Conservation (phyloP, 2,797 vertebrate genomes). For the Myotis planiceps region DNA sequence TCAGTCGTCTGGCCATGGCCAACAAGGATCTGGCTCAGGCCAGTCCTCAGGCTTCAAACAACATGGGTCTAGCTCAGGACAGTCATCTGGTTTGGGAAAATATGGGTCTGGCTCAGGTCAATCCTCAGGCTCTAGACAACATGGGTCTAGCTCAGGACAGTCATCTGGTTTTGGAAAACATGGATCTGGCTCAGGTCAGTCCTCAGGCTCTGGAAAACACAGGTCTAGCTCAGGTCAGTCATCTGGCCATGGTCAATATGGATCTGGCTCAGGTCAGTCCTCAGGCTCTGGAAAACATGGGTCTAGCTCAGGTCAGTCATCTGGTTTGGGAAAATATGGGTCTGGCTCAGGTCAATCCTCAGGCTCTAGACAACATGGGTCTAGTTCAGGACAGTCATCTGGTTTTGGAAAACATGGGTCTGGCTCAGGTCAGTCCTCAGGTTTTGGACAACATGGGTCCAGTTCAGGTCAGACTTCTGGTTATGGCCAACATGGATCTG, state of each 20-base stretch:
- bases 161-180: background rate
- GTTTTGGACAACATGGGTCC: fast-evolving
- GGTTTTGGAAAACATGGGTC: fast-evolving
- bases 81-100: too few relatives aligned
- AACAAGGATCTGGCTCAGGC: background rate
- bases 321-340: fast-evolving
- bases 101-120: too few relatives aligned
- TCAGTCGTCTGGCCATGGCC: fast-evolving
- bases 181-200: background rate
- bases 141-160: too few relatives aligned
- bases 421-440: background rate
- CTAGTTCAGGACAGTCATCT: background rate
- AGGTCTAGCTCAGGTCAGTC: background rate
- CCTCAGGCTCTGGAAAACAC: background rate
- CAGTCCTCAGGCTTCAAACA: fast-evolving
- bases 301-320: background rate
- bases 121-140: fast-evolving
- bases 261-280: background rate
- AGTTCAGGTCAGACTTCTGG: background rate
- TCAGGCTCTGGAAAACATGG: background rate
- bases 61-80: background rate
- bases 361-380: too few relatives aligned
- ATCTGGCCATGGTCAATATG: background rate
- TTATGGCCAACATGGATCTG: fast-evolving
- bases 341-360: background rate